phyloP scores from a whole-genome alignment of 2,113 vertebrate species.

The Bombycilla garrulus region DNA sequence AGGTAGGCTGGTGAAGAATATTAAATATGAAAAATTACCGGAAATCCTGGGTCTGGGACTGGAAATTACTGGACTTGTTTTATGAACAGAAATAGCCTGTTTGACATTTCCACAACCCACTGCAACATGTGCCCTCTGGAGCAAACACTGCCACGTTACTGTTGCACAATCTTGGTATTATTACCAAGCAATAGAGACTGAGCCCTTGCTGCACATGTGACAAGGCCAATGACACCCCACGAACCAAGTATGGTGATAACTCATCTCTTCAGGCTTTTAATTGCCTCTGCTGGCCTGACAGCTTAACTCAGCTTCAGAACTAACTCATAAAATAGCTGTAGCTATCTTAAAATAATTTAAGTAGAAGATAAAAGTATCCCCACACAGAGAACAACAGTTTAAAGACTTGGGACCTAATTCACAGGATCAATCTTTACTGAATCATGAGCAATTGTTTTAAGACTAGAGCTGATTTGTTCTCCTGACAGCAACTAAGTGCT shows the following conservation, averaged over 20 bases:
- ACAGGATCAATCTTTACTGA: not conserved
- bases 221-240: not conserved
- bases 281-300: not conserved
- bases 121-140: fast-evolving
- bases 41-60: too few species aligned
- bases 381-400: not conserved
- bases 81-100: not conserved
- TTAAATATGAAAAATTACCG: too few species aligned
- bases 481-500: not conserved
- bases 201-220: not conserved
- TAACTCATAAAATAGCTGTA: not conserved
- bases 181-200: not conserved
- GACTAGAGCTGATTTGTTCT: not conserved
- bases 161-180: too few species aligned
- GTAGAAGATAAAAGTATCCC: not conserved
- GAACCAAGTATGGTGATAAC: not conserved
- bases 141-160: fast-evolving
- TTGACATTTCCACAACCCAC: not conserved
- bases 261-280: not conserved
- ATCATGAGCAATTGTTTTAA: not conserved
- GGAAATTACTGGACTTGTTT: not conserved
- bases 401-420: not conserved
- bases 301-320: not conserved
- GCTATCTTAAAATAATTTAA: not conserved
- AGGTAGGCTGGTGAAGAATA: not conserved